A percentile compares a stretch with the other conserved stretches of the same genome.
Conservation (phyloP, 2,888 invertebrate genomes). For the Ischnus inquisitorius region DNA sequence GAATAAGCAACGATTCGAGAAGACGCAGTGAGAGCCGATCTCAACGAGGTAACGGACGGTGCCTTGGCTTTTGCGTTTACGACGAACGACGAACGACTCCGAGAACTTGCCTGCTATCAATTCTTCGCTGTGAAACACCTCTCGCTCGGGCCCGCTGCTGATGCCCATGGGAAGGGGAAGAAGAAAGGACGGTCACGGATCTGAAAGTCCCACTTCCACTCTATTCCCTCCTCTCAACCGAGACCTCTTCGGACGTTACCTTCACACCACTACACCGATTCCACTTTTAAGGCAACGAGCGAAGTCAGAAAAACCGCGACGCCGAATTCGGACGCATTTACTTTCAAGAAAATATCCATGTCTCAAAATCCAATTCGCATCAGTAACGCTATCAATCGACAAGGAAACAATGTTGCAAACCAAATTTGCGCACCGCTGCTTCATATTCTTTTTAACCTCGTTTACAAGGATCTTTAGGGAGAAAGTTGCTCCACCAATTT, state of each 20-base stretch:
- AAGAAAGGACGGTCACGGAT: conserved; percentile 69
- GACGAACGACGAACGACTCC: conserved; percentile 41
- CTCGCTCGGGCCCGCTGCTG: conserved; percentile 43
- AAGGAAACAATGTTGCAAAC: too few species aligned
- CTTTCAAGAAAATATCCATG: background rate
- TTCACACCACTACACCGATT: conserved; percentile 42
- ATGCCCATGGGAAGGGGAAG: conserved; percentile 62
- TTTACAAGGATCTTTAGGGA: too few species aligned
- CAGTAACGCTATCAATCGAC: too few species aligned
- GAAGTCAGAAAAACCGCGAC: background rate
- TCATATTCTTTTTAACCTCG: too few species aligned
- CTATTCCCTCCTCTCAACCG: conserved; percentile 40
- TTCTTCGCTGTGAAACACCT: conserved; percentile 54
- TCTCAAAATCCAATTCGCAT: too few species aligned
- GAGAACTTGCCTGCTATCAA: conserved; percentile 51
- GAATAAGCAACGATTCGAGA: conserved; percentile 10
- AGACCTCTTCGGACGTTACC: conserved; percentile 46
- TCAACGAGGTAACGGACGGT: conserved; percentile 50
- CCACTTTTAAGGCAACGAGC: conserved; percentile 50
- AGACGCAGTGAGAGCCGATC: conserved; percentile 35
- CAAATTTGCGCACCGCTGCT: too few species aligned
- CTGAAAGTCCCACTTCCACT: conserved; percentile 69
- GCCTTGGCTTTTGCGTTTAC: conserved; percentile 55
- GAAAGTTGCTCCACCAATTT: too few species aligned
- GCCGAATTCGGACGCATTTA: background rate